Conservation (phyloP, 1,140 invertebrate species). For the Trichonephila clavata region DNA sequence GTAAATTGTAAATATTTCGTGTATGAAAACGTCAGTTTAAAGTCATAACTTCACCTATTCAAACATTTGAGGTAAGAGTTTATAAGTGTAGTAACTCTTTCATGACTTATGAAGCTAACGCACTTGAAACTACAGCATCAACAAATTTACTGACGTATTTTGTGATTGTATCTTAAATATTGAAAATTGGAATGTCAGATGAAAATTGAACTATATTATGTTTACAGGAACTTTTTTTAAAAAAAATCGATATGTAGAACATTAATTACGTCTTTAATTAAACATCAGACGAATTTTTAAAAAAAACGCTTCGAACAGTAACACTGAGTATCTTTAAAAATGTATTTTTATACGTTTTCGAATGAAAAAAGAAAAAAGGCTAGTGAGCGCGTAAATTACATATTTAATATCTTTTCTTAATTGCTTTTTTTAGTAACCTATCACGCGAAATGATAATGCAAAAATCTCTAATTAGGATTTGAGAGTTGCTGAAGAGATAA, state of each 20-base stretch:
- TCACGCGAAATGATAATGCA: neutral
- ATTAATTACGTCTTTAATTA: too few species aligned
- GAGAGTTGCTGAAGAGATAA: neutral
- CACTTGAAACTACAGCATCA: neutral
- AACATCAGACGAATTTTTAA: too few species aligned
- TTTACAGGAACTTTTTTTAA: too few species aligned
- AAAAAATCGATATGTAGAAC: too few species aligned
- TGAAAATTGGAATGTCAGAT: slow-evolving; percentile 10
- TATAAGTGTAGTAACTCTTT: neutral
- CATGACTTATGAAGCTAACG: neutral
- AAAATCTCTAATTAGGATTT: neutral
- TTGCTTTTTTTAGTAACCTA: neutral
- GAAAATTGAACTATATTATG: neutral
- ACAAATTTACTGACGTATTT: neutral
- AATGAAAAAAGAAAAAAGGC: too few species aligned
- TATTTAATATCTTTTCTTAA: neutral
- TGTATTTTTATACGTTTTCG: too few species aligned
- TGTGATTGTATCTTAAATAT: neutral
- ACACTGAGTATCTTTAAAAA: too few species aligned
- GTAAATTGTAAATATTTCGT: slow-evolving; percentile 17
- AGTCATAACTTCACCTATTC: neutral
- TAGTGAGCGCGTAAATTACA: neutral
- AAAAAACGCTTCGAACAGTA: too few species aligned
- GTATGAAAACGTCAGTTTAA: neutral
- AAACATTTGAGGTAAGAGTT: neutral